Evolutionary conservation across 2,113 vertebrate species (phyloP).

Genomic region (Mesoclemmys tuberculata): DNA sequence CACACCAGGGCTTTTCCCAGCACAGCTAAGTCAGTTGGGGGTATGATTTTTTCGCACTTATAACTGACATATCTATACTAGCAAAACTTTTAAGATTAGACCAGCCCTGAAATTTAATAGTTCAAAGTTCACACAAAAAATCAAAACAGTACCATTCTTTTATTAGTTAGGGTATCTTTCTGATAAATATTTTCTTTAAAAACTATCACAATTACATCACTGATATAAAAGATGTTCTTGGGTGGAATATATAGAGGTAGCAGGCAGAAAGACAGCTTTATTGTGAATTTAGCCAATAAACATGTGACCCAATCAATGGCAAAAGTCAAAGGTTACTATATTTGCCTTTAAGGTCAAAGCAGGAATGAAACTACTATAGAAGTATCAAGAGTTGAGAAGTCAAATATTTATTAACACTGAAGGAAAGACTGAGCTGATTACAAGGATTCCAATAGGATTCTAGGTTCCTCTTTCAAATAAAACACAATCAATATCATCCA

Average conservation of each 20-base stretch:
- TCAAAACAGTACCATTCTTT: not conserved
- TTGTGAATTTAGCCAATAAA: slow-evolving; percentile 33
- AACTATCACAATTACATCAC: slow-evolving; percentile 5
- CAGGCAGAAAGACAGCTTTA: not conserved
- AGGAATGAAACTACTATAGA: slow-evolving; percentile 74
- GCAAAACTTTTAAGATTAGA: not conserved
- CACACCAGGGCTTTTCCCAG: not conserved
- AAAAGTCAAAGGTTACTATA: slow-evolving; percentile 79
- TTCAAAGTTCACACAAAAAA: not conserved
- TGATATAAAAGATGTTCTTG: not conserved
- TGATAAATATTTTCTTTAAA: not conserved
- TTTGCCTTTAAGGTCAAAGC: slow-evolving; percentile 74
- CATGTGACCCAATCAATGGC: slow-evolving; percentile 71
- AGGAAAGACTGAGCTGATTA: slow-evolving; percentile 39
- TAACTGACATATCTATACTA: not conserved
- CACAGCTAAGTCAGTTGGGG: not conserved
- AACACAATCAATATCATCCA: slow-evolving; percentile 41
- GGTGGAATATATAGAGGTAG: not conserved
- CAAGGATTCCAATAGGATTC: slow-evolving; percentile 13
- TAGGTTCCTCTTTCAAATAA: slow-evolving; percentile 54
- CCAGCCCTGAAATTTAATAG: not conserved
- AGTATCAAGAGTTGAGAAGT: slow-evolving; percentile 72
- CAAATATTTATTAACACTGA: slow-evolving; percentile 66
- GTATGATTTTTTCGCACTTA: not conserved
- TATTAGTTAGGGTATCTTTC: not conserved